phyloP scores from a whole-genome alignment of 2,113 vertebrate genomes.

The Pollimyrus isidori region DNA sequence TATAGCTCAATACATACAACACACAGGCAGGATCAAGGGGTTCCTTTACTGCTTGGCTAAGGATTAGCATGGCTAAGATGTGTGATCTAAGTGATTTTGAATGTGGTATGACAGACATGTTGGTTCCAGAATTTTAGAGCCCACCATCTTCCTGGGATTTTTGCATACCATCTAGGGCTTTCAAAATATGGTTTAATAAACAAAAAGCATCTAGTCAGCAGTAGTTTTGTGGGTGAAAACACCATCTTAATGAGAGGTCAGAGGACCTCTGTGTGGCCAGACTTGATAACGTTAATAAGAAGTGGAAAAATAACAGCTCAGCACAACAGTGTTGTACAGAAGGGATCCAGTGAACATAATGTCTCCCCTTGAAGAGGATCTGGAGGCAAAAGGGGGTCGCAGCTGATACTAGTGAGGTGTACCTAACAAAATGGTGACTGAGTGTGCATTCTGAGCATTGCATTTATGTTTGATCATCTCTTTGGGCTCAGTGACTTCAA shows the following conservation, averaged over 20 bases:
- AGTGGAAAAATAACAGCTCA: not conserved
- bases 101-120: not conserved
- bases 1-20: not conserved
- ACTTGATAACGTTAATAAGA: not conserved
- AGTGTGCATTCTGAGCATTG: not conserved
- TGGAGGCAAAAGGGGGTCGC: not conserved
- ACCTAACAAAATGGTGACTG: not conserved
- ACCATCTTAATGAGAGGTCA: not conserved
- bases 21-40: not conserved
- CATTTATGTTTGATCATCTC: not conserved
- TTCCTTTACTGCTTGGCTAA: not conserved
- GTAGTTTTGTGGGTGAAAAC: not conserved
- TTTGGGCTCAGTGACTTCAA: not conserved
- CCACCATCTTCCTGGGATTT: not conserved
- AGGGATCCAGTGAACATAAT: not conserved
- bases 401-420: not conserved
- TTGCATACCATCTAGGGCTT: not conserved
- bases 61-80: not conserved
- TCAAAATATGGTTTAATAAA: not conserved
- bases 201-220: not conserved
- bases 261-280: not conserved
- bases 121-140: not conserved
- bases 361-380: not conserved
- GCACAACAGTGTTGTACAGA: not conserved
- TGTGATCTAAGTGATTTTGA: not conserved